A percentile compares a stretch with the other conserved stretches of the same genome.
Evolutionary conservation across 2,888 invertebrate species (phyloP).

Genomic region (Halocaridina rubra): DNA sequence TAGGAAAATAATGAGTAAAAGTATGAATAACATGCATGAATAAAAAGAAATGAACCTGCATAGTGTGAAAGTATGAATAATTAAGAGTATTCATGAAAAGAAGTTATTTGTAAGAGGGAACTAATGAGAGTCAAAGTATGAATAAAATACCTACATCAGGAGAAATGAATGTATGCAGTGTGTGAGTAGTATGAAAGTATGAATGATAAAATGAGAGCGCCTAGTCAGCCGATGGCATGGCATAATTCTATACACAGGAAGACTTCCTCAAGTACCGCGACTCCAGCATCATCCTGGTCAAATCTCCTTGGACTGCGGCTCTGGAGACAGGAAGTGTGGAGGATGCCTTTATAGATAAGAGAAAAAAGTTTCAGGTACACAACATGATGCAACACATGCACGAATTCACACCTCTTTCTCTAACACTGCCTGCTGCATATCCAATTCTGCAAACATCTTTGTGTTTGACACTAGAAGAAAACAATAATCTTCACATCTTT

Average conservation of each 20-base stretch:
- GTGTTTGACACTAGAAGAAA: too few relatives aligned
- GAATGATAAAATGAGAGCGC: not conserved
- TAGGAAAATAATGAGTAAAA: too few relatives aligned
- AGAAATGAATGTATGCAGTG: not conserved
- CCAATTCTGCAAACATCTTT: too few relatives aligned
- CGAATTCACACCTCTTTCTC: not conserved
- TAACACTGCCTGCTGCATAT: too few relatives aligned
- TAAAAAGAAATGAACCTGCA: too few relatives aligned
- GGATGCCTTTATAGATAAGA: constrained; percentile 74
- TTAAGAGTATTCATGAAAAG: too few relatives aligned
- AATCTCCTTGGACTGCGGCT: constrained; percentile 81
- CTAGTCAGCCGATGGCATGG: not conserved
- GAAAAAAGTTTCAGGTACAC: constrained; percentile 31
- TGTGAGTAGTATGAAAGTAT: not conserved
- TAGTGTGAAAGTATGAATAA: too few relatives aligned
- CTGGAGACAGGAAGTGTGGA: constrained; percentile 78
- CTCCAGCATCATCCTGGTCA: constrained; percentile 74
- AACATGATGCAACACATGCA: not conserved
- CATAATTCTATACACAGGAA: constrained; percentile 69
- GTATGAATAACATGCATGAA: too few relatives aligned
- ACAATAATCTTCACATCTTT: too few relatives aligned
- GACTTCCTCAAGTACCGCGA: constrained; percentile 70
- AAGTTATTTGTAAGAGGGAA: too few relatives aligned
- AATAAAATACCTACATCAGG: not conserved
- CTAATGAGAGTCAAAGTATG: not conserved